Base-by-base conservation (phyloP, 2,888 invertebrate species). In the Scelioninae gen. 1 region DNA sequence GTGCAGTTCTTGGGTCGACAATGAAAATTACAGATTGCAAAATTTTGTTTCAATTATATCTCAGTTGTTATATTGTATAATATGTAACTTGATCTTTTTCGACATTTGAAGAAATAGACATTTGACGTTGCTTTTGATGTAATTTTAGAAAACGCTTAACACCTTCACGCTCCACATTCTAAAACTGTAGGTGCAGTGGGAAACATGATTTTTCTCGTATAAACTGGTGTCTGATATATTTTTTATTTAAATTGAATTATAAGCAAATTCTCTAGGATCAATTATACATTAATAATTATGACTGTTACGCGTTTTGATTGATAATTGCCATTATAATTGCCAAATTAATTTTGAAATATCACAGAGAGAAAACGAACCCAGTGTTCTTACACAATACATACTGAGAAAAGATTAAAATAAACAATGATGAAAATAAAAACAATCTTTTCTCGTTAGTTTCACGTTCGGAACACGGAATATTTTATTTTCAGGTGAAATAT, bases 111-210 rank as follows among this genome's bases (percentile, higher is more conserved):
- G 40, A 53, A 66, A 40, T 23, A 45, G 15, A 11, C 47, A 72
- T 63, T 74, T 34, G 74, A 55, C 34, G 53, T 43, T 10, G 63
- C 45, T 66, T 60, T 66, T 60, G 74, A 75, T 56, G 76, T 76
- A 68, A 76, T 68, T 76, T 76, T 76, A 76, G 76, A 76, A 76
- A 76, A 68, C 68, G 76, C 76, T 68, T 51, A 76, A 76, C 68
- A 68, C 76, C 53, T 68, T 68, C 68, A 66, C 60, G 76, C 68
- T 68, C 76, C 38, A 68, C 66, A 68, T 76, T 76, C 76, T 76
- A 76, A 76, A 68, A 66, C 60, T 34, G 76, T 60, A 34, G 6
- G 38, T 13, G 38, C 43, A 31, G 65, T 65, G 34, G 16, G 65
- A 16, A 58, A 40, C 7, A 13, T 11, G 32, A 74, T 74, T 66